These are phyloP conservation scores for Ceramica pisi DNA, from an alignment of 2,888 invertebrate species.

Conservation along the genomic window DNA sequence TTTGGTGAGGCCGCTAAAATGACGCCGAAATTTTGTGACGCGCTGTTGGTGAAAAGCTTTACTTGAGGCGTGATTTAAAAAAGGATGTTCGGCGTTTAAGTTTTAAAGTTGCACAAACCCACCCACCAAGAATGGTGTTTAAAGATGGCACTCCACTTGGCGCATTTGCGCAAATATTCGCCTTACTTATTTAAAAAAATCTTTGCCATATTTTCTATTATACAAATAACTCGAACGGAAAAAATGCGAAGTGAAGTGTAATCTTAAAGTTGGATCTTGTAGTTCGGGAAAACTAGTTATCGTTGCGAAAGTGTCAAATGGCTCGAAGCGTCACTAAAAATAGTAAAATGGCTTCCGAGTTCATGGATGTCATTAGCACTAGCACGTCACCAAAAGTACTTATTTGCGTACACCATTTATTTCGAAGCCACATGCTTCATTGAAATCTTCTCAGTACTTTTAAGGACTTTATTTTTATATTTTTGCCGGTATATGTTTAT, in stretches of 20 bases:
- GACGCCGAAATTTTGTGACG: constrained; percentile 58
- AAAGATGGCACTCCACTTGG: neutral
- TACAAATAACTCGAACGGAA: too few relatives aligned
- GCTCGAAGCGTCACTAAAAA: constrained; percentile 60
- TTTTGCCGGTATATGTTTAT: neutral
- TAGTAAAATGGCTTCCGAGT: constrained; percentile 75
- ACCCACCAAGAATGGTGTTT: neutral
- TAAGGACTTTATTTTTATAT: neutral
- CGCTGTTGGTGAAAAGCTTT: too few relatives aligned
- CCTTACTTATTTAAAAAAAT: too few relatives aligned
- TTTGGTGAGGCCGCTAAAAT: constrained; percentile 75
- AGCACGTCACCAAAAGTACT: constrained; percentile 36
- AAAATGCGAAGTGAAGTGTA: neutral
- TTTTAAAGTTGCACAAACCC: neutral
- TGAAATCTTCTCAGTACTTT: constrained; percentile 6
- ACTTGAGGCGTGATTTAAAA: neutral
- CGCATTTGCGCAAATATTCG: too few relatives aligned
- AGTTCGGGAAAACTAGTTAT: constrained; percentile 23
- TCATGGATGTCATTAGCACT: constrained; percentile 75
- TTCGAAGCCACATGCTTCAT: constrained; percentile 20
- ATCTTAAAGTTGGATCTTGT: neutral
- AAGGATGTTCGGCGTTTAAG: neutral
- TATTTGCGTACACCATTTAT: constrained; percentile 34
- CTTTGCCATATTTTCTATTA: too few relatives aligned
- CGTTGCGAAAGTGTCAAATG: constrained; percentile 55